Conservation (phyloP, 2,797 vertebrate species). For the Gymnocypris eckloni region DNA sequence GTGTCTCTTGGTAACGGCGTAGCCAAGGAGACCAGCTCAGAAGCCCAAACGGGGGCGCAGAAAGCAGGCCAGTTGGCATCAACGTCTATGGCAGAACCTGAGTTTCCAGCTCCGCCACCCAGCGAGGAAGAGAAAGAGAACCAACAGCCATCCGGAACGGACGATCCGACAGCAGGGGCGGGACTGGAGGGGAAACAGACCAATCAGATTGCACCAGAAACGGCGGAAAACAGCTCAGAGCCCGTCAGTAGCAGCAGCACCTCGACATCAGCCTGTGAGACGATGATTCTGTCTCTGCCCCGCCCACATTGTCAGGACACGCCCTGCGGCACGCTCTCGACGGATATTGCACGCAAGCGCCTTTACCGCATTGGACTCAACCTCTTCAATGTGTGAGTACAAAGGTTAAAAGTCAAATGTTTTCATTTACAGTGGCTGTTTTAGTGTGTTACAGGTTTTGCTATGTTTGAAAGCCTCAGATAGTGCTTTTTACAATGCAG, state of each 20-base stretch:
- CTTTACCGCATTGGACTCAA: slow-evolving; percentile 98
- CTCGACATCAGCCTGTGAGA: slow-evolving; percentile 89
- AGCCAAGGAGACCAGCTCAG: slow-evolving; percentile 73
- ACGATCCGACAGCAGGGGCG: slow-evolving; percentile 48
- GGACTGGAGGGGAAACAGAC: slow-evolving; percentile 70
- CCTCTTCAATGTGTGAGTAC: slow-evolving; percentile 97
- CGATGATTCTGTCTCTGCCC: slow-evolving; percentile 94
- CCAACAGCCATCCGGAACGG: slow-evolving; percentile 16
- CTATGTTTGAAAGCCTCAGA: background rate
- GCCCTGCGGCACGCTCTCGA: slow-evolving; percentile 93
- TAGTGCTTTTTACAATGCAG: background rate
- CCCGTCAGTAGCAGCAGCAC: slow-evolving; percentile 89
- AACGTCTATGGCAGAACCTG: slow-evolving; percentile 62
- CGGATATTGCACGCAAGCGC: slow-evolving; percentile 96
- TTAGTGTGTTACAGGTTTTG: background rate
- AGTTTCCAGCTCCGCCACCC: slow-evolving; percentile 78
- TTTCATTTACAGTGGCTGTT: background rate
- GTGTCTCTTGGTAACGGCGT: slow-evolving; percentile 87
- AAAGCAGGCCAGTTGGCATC: slow-evolving; percentile 50
- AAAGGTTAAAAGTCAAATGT: background rate
- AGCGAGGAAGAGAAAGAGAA: slow-evolving; percentile 75
- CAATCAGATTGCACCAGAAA: slow-evolving; percentile 60
- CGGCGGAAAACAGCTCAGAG: slow-evolving; percentile 80
- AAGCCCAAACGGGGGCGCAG: slow-evolving; percentile 54
- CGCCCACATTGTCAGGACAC: slow-evolving; percentile 96